Percentiles rank a stretch among this genome's conserved stretches.
Evolutionary conservation across 2,113 vertebrate genomes (phyloP).

Genomic region (Tupaia chinensis): DNA sequence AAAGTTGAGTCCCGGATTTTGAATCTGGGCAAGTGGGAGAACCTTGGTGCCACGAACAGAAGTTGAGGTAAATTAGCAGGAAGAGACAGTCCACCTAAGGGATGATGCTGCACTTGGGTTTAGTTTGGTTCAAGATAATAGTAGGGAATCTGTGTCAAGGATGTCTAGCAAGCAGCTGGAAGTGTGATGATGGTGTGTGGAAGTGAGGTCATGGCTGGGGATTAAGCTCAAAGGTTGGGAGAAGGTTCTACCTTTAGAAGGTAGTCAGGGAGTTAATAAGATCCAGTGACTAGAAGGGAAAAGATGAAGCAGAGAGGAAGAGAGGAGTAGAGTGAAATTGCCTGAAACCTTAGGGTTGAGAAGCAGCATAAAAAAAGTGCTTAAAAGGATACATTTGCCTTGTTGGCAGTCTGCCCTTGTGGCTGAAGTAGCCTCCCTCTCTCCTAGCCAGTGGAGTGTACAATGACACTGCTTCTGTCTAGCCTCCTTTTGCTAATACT

Average conservation of each 20-base stretch:
- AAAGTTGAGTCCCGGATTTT: conserved; percentile 19
- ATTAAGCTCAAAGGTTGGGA: not conserved
- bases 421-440: not conserved
- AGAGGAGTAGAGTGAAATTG: conserved; percentile 6
- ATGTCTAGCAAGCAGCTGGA: not conserved
- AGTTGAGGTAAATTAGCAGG: not conserved
- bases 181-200: not conserved
- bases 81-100: not conserved
- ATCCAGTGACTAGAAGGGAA: not conserved
- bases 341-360: not conserved
- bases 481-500: conserved; percentile 27
- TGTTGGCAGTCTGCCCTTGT: not conserved
- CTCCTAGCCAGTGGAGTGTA: not conserved
- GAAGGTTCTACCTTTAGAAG: not conserved
- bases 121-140: conserved; percentile 22
- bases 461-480: not conserved
- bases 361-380: conserved; percentile 29
- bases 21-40: conserved; percentile 10
- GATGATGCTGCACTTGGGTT: conserved; percentile 5
- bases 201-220: conserved; percentile 17
- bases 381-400: conserved; percentile 10
- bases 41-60: not conserved
- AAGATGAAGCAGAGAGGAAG: conserved; percentile 26
- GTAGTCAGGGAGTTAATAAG: not conserved
- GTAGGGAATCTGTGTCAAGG: not conserved